Evolutionary conservation across 2,797 vertebrate species (phyloP).

Genomic region (Falco cherrug): DNA sequence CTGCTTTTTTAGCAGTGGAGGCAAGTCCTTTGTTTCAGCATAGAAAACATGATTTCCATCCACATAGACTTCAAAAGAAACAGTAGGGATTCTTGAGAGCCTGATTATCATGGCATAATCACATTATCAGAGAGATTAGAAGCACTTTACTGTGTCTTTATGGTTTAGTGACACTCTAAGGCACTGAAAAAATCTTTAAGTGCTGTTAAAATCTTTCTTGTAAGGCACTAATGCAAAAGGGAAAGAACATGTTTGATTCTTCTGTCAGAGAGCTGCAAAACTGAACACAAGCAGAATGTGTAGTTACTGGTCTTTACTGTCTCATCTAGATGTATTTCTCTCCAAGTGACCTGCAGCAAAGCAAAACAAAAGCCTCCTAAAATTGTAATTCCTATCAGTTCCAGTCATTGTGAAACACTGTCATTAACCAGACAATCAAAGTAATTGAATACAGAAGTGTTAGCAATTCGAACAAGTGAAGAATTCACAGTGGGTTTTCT

Average conservation of each 20-base stretch:
- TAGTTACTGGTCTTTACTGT: neutral
- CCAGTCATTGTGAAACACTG: neutral
- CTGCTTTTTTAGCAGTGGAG: constrained; percentile 26
- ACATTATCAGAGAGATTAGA: constrained; percentile 63
- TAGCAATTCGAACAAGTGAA: neutral
- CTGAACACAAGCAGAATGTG: neutral
- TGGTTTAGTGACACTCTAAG: constrained; percentile 37
- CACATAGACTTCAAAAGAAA: constrained; percentile 49
- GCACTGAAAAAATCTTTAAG: constrained; percentile 13
- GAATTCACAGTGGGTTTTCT: neutral
- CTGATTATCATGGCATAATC: constrained; percentile 64
- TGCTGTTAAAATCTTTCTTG: constrained; percentile 20
- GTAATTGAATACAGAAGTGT: neutral
- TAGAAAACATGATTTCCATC: constrained; percentile 61
- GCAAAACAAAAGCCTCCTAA: neutral
- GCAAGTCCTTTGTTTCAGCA: constrained; percentile 45
- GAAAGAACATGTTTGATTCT: neutral
- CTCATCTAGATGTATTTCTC: constrained; percentile 4
- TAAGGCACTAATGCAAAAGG: neutral
- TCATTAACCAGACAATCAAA: constrained; percentile 8
- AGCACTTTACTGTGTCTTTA: constrained; percentile 50
- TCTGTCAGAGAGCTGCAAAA: constrained; percentile 12
- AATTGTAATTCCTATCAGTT: constrained; percentile 5
- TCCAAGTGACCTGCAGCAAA: constrained; percentile 30
- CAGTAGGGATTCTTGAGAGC: constrained; percentile 57